phyloP scores from a whole-genome alignment of 2,797 vertebrate species.

The Acanthopagrus latus region DNA sequence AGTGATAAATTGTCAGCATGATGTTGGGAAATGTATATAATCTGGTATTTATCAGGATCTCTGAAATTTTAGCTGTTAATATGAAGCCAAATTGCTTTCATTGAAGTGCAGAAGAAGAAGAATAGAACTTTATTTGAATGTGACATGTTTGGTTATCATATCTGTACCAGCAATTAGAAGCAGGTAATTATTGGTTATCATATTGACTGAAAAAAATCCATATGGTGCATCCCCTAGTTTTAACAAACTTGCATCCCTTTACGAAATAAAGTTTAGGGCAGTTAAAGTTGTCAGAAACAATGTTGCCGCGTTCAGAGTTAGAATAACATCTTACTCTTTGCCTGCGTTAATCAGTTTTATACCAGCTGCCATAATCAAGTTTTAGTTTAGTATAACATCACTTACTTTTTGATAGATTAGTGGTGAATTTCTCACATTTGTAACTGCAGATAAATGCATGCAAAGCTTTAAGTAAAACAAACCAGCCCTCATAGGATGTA shows the following conservation, averaged over 20 bases:
- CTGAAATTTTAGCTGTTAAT: background rate
- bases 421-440: background rate
- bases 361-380: background rate
- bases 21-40: too few relatives aligned
- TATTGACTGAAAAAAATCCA: too few relatives aligned
- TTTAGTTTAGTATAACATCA: background rate
- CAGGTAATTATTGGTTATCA: too few relatives aligned
- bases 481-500: background rate
- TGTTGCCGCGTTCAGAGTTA: background rate
- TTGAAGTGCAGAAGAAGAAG: too few relatives aligned
- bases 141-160: too few relatives aligned
- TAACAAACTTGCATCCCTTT: background rate
- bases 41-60: too few relatives aligned
- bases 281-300: conserved; percentile 7
- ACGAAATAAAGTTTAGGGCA: conserved; percentile 10
- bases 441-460: conserved; percentile 16
- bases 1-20: too few relatives aligned
- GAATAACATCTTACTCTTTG: conserved; percentile 1
- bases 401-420: background rate
- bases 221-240: too few relatives aligned
- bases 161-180: too few relatives aligned
- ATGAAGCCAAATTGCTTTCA: too few relatives aligned
- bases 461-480: conserved; percentile 3
- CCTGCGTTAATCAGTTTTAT: background rate
- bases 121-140: too few relatives aligned